Conservation (phyloP, 2,888 invertebrate genomes). For the Drosophila subsilvestris region DNA sequence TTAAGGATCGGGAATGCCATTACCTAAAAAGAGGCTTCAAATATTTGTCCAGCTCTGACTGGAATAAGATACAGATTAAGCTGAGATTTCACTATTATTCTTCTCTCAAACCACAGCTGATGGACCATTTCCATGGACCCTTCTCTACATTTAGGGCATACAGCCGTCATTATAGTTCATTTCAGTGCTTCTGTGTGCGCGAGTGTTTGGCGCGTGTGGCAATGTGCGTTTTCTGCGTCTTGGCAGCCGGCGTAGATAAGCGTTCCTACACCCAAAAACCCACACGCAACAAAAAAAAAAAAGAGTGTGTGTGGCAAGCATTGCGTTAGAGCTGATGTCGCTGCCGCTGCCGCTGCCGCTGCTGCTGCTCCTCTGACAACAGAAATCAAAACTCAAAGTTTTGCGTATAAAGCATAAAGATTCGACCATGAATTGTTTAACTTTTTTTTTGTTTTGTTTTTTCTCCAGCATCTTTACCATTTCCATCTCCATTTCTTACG, state of each 20-base stretch:
- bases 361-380: slow-evolving; percentile 32
- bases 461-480: slow-evolving; percentile 16
- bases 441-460: slow-evolving; percentile 16
- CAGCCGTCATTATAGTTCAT: slow-evolving; percentile 1
- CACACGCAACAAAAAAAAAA: neutral
- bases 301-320: neutral
- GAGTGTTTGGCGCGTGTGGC: slow-evolving; percentile 24
- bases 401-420: slow-evolving; percentile 51
- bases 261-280: slow-evolving; percentile 21
- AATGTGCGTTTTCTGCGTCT: slow-evolving; percentile 38
- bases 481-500: slow-evolving; percentile 12
- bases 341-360: too few relatives aligned
- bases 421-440: slow-evolving; percentile 56
- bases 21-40: too few relatives aligned
- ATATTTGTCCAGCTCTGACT: too few relatives aligned
- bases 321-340: slow-evolving; percentile 13
- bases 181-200: neutral
- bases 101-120: neutral
- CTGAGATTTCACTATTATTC: too few relatives aligned
- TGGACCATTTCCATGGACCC: neutral
- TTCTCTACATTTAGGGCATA: slow-evolving; percentile 18
- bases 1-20: too few relatives aligned
- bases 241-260: slow-evolving; percentile 52
- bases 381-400: slow-evolving; percentile 60
- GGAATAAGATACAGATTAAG: too few relatives aligned